Conservation (phyloP, 1,140 invertebrate genomes). For the Zaprionus kolodkinae region DNA sequence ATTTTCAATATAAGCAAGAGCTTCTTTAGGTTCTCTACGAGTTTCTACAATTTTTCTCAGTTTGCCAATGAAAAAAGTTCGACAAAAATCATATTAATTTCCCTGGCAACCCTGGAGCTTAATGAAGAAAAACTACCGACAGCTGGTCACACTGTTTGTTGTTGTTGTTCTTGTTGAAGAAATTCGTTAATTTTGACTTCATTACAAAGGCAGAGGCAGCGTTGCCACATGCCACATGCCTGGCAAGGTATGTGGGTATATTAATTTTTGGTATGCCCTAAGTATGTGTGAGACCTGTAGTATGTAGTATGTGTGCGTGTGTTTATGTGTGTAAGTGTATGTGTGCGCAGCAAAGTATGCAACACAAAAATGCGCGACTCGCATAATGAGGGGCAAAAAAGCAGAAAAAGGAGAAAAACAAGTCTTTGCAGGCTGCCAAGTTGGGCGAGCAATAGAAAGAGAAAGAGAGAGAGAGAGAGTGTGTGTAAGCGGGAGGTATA, state of each 20-base stretch:
- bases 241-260: conserved; percentile 60
- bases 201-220: conserved; percentile 49
- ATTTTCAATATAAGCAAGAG: too few relatives aligned
- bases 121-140: neutral
- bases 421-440: neutral
- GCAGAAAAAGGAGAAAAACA: neutral
- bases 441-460: neutral
- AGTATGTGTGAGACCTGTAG: conserved; percentile 14
- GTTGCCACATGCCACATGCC: conserved; percentile 48
- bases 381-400: conserved; percentile 42
- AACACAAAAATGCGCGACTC: conserved; percentile 72
- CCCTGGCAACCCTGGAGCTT: neutral
- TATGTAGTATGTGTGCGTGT: neutral
- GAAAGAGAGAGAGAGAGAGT: neutral
- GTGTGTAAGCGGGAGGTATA: neutral
- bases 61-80: neutral
- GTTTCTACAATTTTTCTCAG: too few relatives aligned
- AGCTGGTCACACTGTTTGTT: conserved; percentile 25
- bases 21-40: too few relatives aligned
- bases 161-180: neutral
- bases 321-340: neutral
- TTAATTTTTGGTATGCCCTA: conserved; percentile 67
- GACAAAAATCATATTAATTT: neutral
- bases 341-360: conserved; percentile 63
- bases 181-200: conserved; percentile 63